Base-by-base conservation (phyloP, 2,113 vertebrate species). In the Chlorodrepanis virens region DNA sequence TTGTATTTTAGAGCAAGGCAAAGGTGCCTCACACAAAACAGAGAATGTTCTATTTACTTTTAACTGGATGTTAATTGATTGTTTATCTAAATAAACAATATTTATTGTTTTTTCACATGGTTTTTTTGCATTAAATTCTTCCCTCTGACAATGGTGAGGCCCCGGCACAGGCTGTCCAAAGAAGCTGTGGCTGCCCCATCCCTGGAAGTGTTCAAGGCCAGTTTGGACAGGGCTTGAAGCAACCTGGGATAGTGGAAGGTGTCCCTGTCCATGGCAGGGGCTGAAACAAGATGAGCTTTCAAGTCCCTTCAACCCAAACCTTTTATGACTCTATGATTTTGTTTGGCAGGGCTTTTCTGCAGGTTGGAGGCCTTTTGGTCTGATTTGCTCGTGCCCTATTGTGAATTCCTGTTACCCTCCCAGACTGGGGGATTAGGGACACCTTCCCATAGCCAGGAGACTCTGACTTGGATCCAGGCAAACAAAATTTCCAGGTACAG, bases 201-300 rank as follows among this genome's bases (percentile, higher is more conserved):
- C 13, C 37, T 77, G 53, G 5, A 52, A 68, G 2, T 10, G 33
- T 68, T 2, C 53, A 18, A 33, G 33, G 27, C 27, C 27, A 23
- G 17, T 11, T 1, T 59, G 37, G 37, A 44, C 0, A 0, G 33
- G 37, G 31, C 45, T 52, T 44, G 27, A 1, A 52, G 33, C 14
- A 68, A 6, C 9, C 33, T 59, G 31, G 35, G 5, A 3, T 14
- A 31, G 44, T 20, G 52, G 25, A 31, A 50, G 13, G 16, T 35
- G 2, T 42, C 13, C 44, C 31, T 86, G 61, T 1, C 35, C 28
- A 33, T 60, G 54, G 28, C 7, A 61, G 47, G 33, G 5, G 39
- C 3, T 60, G 33, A 10, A 78, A 70, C 0, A 0, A 54, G n/a
- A 47, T 70, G 28, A 61, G 29, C 2, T 79, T 71, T 63, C 22